phyloP scores from a whole-genome alignment of 2,797 vertebrate genomes.

The Apogon talboti region DNA sequence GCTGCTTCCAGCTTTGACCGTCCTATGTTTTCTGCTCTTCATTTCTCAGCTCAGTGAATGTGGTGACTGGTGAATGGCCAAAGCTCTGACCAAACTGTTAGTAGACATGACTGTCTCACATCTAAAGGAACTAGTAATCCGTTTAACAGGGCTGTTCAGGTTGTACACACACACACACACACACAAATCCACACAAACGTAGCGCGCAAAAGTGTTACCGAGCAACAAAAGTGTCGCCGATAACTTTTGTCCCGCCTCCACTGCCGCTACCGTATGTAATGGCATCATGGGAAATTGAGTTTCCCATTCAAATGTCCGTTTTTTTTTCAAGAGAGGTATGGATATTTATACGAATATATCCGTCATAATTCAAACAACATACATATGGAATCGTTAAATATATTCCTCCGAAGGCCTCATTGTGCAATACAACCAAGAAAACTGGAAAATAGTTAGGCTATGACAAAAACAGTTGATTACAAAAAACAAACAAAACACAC shows the following conservation, averaged over 20 bases:
- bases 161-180: neutral
- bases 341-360: too few relatives aligned
- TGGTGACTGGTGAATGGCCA: neutral
- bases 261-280: constrained; percentile 42
- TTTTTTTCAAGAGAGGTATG: too few relatives aligned
- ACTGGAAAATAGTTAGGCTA: too few relatives aligned
- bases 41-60: constrained; percentile 62
- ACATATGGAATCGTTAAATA: too few relatives aligned
- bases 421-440: too few relatives aligned
- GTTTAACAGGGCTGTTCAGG: constrained; percentile 23
- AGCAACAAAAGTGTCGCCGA: constrained; percentile 53
- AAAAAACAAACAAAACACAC: too few relatives aligned
- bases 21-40: constrained; percentile 77
- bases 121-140: constrained; percentile 28
- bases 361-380: too few relatives aligned
- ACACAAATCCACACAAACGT: neutral
- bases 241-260: constrained; percentile 66
- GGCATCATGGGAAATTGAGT: constrained; percentile 73
- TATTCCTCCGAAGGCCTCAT: too few relatives aligned
- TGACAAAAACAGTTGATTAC: too few relatives aligned
- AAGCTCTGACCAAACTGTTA: neutral
- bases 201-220: constrained; percentile 61
- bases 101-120: constrained; percentile 42
- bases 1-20: constrained; percentile 63
- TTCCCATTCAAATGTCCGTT: neutral